phyloP scores from a whole-genome alignment of 92 coral and sea anemone genomes.

The Plumapathes pennacea region DNA sequence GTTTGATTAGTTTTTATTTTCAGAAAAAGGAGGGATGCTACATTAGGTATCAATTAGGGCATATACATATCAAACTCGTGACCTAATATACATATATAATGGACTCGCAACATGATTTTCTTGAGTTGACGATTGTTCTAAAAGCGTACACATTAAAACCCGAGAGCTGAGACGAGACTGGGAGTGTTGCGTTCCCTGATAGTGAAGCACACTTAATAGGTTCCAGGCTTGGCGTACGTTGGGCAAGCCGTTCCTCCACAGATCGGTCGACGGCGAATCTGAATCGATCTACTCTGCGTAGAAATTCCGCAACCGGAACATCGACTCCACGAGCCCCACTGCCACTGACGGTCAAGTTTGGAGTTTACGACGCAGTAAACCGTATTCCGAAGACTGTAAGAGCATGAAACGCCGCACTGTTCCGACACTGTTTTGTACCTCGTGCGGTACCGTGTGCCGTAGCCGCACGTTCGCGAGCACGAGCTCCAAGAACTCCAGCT shows the following conservation, averaged over 20 bases:
- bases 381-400: not conserved
- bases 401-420: conserved; percentile 9
- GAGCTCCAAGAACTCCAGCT: not conserved
- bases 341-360: conserved; percentile 36
- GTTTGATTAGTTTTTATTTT: no score
- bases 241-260: conserved; percentile 74
- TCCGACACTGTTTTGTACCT: not conserved
- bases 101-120: no score
- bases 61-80: no score
- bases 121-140: no score
- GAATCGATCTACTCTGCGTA: conserved; percentile 42
- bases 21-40: no score
- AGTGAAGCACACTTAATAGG: no score
- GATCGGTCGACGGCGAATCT: conserved; percentile 8
- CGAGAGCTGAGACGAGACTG: no score
- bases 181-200: no score
- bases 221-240: no score
- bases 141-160: no score
- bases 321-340: conserved; percentile 58
- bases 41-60: no score
- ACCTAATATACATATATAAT: no score
- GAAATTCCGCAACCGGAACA: conserved; percentile 72
- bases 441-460: not conserved
- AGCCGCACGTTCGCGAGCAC: conserved; percentile 37
- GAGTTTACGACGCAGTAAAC: conserved; percentile 4